Base-by-base conservation (phyloP, 2,888 invertebrate genomes). In the Megaustenia siamemsis region DNA sequence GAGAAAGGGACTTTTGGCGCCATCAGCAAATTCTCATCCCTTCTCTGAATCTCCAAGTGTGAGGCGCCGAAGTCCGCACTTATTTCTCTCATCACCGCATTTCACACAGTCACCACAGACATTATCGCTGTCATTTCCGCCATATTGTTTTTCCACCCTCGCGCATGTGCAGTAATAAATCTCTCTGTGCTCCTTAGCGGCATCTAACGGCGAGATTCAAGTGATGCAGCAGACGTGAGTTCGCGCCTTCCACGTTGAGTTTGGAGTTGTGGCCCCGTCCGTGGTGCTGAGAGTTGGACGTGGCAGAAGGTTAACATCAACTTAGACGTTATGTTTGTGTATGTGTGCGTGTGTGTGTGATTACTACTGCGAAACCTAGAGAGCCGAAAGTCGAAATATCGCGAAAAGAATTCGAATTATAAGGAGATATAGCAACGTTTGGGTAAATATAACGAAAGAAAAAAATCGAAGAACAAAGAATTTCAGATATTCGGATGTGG, bases 121-220 rank as follows among this genome's bases (percentile, higher is more conserved):
- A 79, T 79, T 79, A 79, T 79, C 79, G 79, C 79, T 79, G 79
- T 45, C 79, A 79, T 79, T 79, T 45, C 68, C 79, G 68, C 79
- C 79, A 79, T 79, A 79, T 79, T 79, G 79, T 79, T 79, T 79
- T 68, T 66, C 79, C 63, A 79, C 79, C 28, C 60, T n/a, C 66
- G 40, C 63, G 66, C 32, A 45, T 63, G 66, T 40, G 66, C 63
- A 63, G 40, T 40, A 24, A 66, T 79, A 79, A 79, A 79, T 79
- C 79, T 79, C 63, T 79, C 79, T 21, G n/a, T 79, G 60, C 75
- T 73, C 77, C 77, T 77, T 77, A 77, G 60, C 73, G 32, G 73
- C 73, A 45, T 5, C 49, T 15, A 49, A 49, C 32, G 15, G 45
- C 2, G 28, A 6, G 73, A 45, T 15, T 73, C 73, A 73, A 73